A percentile compares a stretch with the other conserved stretches of the same genome.
These are phyloP conservation scores for Eretmochelys imbricata DNA, from an alignment of 2,113 vertebrate species.

Conservation along the genomic window DNA sequence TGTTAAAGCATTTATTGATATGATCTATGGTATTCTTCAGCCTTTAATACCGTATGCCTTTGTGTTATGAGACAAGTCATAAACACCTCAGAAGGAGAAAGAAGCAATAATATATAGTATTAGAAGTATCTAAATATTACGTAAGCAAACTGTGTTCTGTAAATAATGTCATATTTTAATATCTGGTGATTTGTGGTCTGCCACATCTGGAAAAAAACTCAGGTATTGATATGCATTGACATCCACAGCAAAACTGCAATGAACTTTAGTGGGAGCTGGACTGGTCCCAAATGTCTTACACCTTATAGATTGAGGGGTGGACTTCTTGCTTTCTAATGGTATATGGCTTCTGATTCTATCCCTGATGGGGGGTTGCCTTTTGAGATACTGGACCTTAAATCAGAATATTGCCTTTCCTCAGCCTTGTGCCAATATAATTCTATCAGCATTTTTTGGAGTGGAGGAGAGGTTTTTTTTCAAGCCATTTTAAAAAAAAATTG, in stretches of 20 bases:
- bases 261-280: neutral
- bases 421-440: neutral
- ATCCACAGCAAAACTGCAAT: neutral
- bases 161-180: neutral
- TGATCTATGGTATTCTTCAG: neutral
- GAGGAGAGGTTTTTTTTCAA: neutral
- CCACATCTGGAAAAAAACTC: neutral
- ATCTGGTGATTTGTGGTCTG: constrained; percentile 26
- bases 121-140: neutral
- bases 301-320: neutral
- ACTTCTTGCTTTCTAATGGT: neutral
- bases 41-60: neutral
- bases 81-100: neutral
- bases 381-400: neutral
- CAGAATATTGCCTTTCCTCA: neutral
- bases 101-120: neutral
- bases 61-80: rapidly evolving
- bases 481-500: neutral
- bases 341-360: neutral
- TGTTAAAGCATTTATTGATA: neutral
- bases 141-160: neutral
- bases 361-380: neutral
- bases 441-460: neutral
- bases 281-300: neutral
- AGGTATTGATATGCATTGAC: neutral